Evolutionary conservation across 1,140 invertebrate species (phyloP).

Genomic region (Polypedilum pembai): DNA sequence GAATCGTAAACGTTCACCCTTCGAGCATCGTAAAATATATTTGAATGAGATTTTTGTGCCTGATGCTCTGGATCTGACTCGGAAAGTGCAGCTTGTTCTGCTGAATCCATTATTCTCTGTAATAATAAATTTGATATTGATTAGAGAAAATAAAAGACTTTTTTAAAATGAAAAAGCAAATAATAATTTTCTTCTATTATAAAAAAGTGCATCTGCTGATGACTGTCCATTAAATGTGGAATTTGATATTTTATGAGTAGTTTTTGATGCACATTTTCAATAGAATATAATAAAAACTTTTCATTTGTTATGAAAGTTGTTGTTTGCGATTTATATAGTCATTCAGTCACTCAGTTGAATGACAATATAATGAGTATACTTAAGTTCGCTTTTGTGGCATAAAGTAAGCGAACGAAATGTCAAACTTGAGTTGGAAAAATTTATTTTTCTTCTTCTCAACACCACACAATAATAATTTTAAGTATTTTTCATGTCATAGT

Average conservation of each 20-base stretch:
- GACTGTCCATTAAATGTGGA: no score
- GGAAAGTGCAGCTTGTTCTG: constrained; percentile 73
- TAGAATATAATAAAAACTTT: no score
- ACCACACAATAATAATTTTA: no score
- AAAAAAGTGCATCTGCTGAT: no score
- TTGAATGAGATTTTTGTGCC: constrained; percentile 45
- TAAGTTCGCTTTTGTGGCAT: background rate
- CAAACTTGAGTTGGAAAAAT: background rate
- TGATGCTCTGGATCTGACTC: constrained; percentile 42
- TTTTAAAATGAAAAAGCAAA: no score
- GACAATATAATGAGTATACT: constrained; percentile 6
- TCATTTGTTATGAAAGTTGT: no score
- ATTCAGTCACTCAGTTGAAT: background rate
- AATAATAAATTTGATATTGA: constrained; percentile 34
- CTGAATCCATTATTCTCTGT: constrained; percentile 79
- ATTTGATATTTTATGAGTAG: no score
- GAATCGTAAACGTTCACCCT: constrained; percentile 62
- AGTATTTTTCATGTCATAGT: no score
- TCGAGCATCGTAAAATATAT: constrained; percentile 60
- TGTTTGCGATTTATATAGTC: background rate
- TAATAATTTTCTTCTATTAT: no score
- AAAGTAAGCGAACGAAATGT: background rate
- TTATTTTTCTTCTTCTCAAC: background rate
- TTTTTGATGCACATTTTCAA: no score
- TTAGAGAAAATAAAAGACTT: no score